phyloP scores from a whole-genome alignment of 2,113 vertebrate genomes.

The Rhinolophus ferrumequinum region DNA sequence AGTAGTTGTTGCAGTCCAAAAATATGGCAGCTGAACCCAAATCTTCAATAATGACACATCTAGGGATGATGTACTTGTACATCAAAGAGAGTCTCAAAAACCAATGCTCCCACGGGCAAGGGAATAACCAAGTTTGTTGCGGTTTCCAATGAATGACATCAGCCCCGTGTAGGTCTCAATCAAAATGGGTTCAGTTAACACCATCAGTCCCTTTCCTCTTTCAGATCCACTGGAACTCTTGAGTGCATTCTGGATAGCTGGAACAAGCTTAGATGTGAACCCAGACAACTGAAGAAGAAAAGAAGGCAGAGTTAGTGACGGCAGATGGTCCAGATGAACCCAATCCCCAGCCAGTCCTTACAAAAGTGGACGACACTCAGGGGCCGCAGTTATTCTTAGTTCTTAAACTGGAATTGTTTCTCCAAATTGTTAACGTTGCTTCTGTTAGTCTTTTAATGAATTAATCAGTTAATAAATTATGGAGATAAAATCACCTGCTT shows the following conservation, averaged over 20 bases:
- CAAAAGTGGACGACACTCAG: background rate
- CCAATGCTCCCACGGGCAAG: conserved; percentile 88
- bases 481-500: conserved; percentile 5
- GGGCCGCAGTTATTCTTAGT: background rate
- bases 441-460: conserved; percentile 6
- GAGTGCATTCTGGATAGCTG: conserved; percentile 83
- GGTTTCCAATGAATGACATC: conserved; percentile 89
- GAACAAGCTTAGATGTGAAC: conserved; percentile 85
- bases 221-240: conserved; percentile 79
- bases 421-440: background rate
- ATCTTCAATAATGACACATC: background rate
- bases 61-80: background rate
- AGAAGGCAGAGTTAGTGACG: conserved; percentile 32
- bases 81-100: conserved; percentile 82
- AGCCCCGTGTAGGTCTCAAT: conserved; percentile 88
- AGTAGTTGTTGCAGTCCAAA: conserved; percentile 22
- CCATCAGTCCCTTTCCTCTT: conserved; percentile 83
- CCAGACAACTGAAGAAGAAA: conserved; percentile 84
- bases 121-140: conserved; percentile 91
- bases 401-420: background rate
- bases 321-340: background rate
- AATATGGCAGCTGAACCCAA: background rate
- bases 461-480: background rate
- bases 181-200: conserved; percentile 86
- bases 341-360: background rate